phyloP scores from a whole-genome alignment of 2,797 vertebrate species.

The Clarias platycephalus region DNA sequence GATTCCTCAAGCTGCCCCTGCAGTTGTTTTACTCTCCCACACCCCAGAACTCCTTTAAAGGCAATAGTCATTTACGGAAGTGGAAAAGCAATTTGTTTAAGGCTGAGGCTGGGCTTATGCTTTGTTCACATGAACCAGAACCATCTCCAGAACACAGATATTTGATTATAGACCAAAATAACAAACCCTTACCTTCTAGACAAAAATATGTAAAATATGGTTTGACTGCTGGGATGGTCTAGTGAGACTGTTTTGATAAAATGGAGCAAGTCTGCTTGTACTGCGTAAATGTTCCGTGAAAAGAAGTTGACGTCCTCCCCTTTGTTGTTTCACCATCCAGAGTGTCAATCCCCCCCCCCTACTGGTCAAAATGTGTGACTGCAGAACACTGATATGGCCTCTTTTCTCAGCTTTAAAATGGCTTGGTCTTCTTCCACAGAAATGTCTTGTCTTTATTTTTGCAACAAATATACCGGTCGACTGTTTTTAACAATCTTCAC shows the following conservation, averaged over 20 bases:
- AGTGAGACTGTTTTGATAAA: conserved; percentile 28
- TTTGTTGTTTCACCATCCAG: conserved; percentile 62
- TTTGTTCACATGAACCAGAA: conserved; percentile 48
- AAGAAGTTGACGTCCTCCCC: conserved; percentile 15
- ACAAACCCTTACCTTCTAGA: conserved; percentile 40
- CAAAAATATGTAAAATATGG: conserved; percentile 32
- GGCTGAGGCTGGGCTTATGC: conserved; percentile 49
- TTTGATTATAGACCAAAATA: conserved; percentile 46
- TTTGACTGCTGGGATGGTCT: conserved; percentile 17
- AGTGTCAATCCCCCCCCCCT: conserved; percentile 86
- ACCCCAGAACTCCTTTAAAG: conserved; percentile 56
- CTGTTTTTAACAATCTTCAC: too few relatives aligned
- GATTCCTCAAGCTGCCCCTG: conserved; percentile 46
- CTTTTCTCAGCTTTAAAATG: background rate
- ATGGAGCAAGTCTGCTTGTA: conserved; percentile 40
- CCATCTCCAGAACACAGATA: conserved; percentile 26
- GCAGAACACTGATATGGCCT: conserved; percentile 33
- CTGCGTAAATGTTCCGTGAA: conserved; percentile 21
- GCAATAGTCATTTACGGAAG: conserved; percentile 48
- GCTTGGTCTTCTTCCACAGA: too few relatives aligned
- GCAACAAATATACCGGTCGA: too few relatives aligned
- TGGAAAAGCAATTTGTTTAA: conserved; percentile 55
- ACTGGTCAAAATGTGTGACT: conserved; percentile 72
- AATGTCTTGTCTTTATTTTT: too few relatives aligned
- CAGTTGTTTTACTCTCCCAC: conserved; percentile 39